Evolutionary conservation across 2,113 vertebrate species (phyloP), one percentile per base, ranked within the genome.

Genomic region (Chlorodrepanis virens): DNA sequence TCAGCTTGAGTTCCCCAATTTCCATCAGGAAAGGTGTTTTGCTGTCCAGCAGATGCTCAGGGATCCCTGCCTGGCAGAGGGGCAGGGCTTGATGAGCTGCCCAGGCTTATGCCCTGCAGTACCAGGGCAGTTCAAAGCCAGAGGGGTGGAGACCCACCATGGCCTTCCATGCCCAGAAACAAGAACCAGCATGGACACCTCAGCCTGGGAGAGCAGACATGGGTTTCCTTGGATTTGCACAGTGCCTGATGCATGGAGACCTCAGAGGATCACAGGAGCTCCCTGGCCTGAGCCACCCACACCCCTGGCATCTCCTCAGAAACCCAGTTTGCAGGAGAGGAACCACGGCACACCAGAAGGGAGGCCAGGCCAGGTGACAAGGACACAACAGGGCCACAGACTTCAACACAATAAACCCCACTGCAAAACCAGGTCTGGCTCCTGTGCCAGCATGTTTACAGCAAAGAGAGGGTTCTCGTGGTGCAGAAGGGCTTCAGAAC

Each of bases 181-280:
- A 39, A 47, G 18, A 53, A 59, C 20, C 57, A 67, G 23, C 5
- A 1, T 0, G 12, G 45, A 44, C 27, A 53, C 11, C 21, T 68
- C 49, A 44, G 5, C 29, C 57, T 24, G 16, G 44, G 33, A 78
- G 17, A 83, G 23, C 22, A 77, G 45, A 35, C 7, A 4, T 0
- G 1, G 0, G 2, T 20, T 76, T 71, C 44, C 31, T 27, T 4
- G 1, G 13, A 16, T 42, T 9, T n/a, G 16, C 3, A 1, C 20
- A 33, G 22, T 2, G 0, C 25, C 47, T n/a, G 52, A 42, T 4
- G 13, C 18, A 40, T 1, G 0, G 35, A 69, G 53, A 72, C 3
- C 40, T 19, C 28, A 22, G 12, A 53, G 42, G 53, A 72, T 1
- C 63, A 12, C 49, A 50, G 40, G 20, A 78, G 25, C 29, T 40